phyloP scores from a whole-genome alignment of 2,113 vertebrate species.

The Erinaceus europaeus region DNA sequence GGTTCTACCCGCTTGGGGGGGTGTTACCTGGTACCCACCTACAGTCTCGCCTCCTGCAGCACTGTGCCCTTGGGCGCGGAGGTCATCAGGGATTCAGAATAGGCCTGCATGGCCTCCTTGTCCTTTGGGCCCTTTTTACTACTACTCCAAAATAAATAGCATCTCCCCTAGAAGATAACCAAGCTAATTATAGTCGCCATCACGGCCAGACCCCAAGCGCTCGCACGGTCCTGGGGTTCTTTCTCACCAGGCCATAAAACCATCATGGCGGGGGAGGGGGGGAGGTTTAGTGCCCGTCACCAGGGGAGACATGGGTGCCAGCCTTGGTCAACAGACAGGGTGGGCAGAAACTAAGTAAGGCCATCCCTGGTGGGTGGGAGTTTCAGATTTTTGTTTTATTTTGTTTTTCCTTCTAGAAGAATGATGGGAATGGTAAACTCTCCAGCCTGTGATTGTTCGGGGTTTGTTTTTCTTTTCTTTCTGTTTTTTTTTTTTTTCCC shows the following conservation, averaged over 20 bases:
- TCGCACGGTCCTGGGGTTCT: background rate
- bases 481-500: too few relatives aligned
- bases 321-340: too few relatives aligned
- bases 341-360: too few relatives aligned
- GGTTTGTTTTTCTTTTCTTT: background rate
- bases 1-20: background rate
- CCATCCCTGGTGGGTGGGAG: too few relatives aligned
- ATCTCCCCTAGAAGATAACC: slow-evolving; percentile 87
- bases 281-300: too few relatives aligned
- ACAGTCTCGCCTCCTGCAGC: slow-evolving; percentile 80
- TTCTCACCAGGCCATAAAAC: too few relatives aligned
- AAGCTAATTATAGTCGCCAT: slow-evolving; percentile 74
- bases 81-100: slow-evolving; percentile 76
- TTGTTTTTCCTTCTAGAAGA: too few relatives aligned
- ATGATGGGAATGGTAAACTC: background rate
- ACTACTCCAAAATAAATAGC: slow-evolving; percentile 86
- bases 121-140: slow-evolving; percentile 83
- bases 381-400: too few relatives aligned
- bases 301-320: too few relatives aligned
- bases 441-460: fast-evolving
- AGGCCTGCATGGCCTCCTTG: slow-evolving; percentile 79
- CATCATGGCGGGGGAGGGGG: too few relatives aligned
- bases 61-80: slow-evolving; percentile 73
- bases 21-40: slow-evolving; percentile 83
- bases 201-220: background rate